Evolutionary conservation across 2,888 invertebrate genomes (phyloP).

Genomic region (Drosophila subquinaria): DNA sequence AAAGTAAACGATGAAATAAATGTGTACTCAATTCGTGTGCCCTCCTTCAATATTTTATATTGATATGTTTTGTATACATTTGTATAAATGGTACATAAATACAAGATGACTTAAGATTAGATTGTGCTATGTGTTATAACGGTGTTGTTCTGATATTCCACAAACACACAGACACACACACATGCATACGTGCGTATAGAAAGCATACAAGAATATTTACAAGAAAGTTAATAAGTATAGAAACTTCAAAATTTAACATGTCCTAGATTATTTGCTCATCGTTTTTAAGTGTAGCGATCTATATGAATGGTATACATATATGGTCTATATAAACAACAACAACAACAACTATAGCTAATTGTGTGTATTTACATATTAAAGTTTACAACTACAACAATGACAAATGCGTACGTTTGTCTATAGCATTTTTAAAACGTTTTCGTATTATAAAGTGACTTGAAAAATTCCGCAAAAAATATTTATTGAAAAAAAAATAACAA

Average conservation of each 20-base stretch:
- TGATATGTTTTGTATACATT: slow-evolving; percentile 43
- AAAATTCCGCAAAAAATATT: slow-evolving; percentile 9
- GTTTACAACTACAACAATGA: slow-evolving; percentile 62
- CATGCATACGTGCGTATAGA: slow-evolving; percentile 35
- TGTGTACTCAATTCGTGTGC: slow-evolving; percentile 69
- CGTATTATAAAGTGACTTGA: slow-evolving; percentile 50
- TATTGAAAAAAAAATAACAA: slow-evolving; percentile 13
- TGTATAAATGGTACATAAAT: slow-evolving; percentile 16
- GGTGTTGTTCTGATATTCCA: slow-evolving; percentile 23
- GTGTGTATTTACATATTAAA: slow-evolving; percentile 81
- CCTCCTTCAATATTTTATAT: slow-evolving; percentile 66
- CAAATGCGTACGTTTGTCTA: slow-evolving; percentile 40
- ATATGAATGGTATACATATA: slow-evolving; percentile 18
- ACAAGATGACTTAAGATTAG: slow-evolving; percentile 17
- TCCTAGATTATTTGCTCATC: slow-evolving; percentile 75
- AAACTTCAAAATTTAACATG: slow-evolving; percentile 37
- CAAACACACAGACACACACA: slow-evolving; percentile 3
- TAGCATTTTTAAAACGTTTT: slow-evolving; percentile 73
- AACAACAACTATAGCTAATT: slow-evolving; percentile 56
- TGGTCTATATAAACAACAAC: slow-evolving; percentile 20
- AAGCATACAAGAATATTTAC: slow-evolving; percentile 40
- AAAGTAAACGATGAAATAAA: slow-evolving; percentile 15
- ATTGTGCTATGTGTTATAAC: slow-evolving; percentile 21
- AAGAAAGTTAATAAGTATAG: slow-evolving; percentile 32
- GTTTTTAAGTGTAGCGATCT: slow-evolving; percentile 50